Base-by-base conservation (phyloP, 1,140 invertebrate species). In the Lerema accius region DNA sequence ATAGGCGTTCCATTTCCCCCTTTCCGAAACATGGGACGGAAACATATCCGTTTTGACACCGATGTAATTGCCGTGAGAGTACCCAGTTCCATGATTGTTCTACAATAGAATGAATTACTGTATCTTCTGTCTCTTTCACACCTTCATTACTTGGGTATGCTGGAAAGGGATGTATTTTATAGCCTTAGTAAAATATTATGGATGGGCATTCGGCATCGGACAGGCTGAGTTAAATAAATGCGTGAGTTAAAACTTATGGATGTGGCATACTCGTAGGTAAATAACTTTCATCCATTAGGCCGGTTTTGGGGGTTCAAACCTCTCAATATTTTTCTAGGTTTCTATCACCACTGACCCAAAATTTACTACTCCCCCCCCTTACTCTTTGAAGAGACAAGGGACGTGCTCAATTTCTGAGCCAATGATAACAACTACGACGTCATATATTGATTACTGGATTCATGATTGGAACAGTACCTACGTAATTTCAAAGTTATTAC, bases 41-140 rank as follows among this genome's bases (percentile, higher is more conserved):
- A 75, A 74, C 62, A 58, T 76, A 80, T 87, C 84, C 84, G 81
- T 74, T 80, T 82, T 81, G 75, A 80, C 79, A 80, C 73, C 58
- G 51, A 67, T 67, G 69, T 82, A 80, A 87, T 84, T 78, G 69
- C 72, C 82, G 80, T 87, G 82, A 76, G 82, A 84, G 67, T 66
- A 58, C 55, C 62, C 58, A 61, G 60, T 56, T 56, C 43, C 32
- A 64, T 60, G 67, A 63, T 75, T 60, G 66, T 70, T 65, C 63
- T 50, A 71, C 69, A 74, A 72, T 50, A 69, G 69, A 28, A 70
- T 75, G 76, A 78, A 69, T 78, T 79, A 78, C 68, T 43, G 53
- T 55, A 59, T 50, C 11, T 26, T 23, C 13, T 50, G 13, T 79
- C 76, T 64, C 65, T 28, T 67, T 79, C 60, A 10, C 42, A 56